Evolutionary conservation across 2,113 vertebrate genomes (phyloP).

Genomic region (Oncorhynchus mykiss): DNA sequence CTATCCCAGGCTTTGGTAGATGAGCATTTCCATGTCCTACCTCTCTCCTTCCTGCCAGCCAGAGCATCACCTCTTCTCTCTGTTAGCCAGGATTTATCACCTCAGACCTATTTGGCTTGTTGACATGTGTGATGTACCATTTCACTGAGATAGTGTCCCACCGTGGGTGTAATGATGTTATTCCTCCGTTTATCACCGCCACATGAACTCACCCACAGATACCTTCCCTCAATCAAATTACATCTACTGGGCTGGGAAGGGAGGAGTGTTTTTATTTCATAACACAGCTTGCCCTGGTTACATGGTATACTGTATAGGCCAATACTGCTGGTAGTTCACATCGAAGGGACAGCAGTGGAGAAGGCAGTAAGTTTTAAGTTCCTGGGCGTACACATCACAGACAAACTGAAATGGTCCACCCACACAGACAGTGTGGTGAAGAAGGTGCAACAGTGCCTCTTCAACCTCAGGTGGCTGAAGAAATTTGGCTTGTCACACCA

Average conservation of each 20-base stretch:
- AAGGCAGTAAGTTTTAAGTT: too few species aligned
- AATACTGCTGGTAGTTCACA: too few species aligned
- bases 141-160: conserved; percentile 70
- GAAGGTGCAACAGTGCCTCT: too few species aligned
- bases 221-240: conserved; percentile 42
- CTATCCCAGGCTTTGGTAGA: too few species aligned
- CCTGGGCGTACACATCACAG: too few species aligned
- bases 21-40: not conserved
- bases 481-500: too few species aligned
- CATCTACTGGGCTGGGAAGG: conserved; percentile 7
- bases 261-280: conserved; percentile 31
- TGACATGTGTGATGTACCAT: conserved; percentile 72
- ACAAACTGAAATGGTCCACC: too few species aligned
- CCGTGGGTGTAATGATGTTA: conserved; percentile 66
- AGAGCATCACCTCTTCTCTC: conserved; percentile 22
- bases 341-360: too few species aligned
- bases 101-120: conserved; percentile 62
- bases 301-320: too few species aligned
- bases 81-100: conserved; percentile 70
- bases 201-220: conserved; percentile 60
- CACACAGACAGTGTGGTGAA: too few species aligned
- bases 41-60: conserved; percentile 33
- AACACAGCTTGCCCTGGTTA: not conserved
- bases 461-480: too few species aligned
- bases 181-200: conserved; percentile 59